Conservation (phyloP, 1,140 invertebrate species). For the Danaus melanippus region DNA sequence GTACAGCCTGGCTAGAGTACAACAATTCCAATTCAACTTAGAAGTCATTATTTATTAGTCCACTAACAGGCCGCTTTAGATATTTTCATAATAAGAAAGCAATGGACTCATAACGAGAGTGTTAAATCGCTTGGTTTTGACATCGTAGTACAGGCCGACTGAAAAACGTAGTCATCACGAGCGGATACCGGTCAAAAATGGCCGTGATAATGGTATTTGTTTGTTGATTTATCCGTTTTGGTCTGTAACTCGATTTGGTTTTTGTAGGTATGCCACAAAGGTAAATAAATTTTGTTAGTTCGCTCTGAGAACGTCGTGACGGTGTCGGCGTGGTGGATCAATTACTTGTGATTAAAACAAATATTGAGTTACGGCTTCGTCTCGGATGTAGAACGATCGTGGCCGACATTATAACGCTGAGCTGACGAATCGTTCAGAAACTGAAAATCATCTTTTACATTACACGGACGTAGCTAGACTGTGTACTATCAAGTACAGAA, state of each 20-base stretch:
- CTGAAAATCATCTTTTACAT: constrained; percentile 1
- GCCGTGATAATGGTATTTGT: constrained; percentile 66
- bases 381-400: constrained; percentile 22
- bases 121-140: constrained; percentile 7
- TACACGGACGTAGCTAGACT: constrained; percentile 5
- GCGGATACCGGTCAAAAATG: constrained; percentile 59
- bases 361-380: constrained; percentile 59
- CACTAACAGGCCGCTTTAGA: too few relatives aligned
- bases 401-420: constrained; percentile 9
- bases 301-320: constrained; percentile 41
- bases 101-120: constrained; percentile 20
- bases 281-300: constrained; percentile 65
- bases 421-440: too few relatives aligned
- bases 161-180: constrained; percentile 67
- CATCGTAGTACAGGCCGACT: constrained; percentile 23
- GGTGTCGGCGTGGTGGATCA: constrained; percentile 45
- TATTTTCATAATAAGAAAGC: constrained; percentile 9
- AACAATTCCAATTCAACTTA: background rate
- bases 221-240: constrained; percentile 68
- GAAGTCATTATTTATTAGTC: too few relatives aligned
- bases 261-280: constrained; percentile 54
- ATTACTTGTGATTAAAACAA: constrained; percentile 63
- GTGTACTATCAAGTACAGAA: constrained; percentile 1
- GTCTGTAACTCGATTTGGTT: constrained; percentile 69
- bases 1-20: background rate